phyloP scores from a whole-genome alignment of 2,888 invertebrate species.

The Plebejus anna region DNA sequence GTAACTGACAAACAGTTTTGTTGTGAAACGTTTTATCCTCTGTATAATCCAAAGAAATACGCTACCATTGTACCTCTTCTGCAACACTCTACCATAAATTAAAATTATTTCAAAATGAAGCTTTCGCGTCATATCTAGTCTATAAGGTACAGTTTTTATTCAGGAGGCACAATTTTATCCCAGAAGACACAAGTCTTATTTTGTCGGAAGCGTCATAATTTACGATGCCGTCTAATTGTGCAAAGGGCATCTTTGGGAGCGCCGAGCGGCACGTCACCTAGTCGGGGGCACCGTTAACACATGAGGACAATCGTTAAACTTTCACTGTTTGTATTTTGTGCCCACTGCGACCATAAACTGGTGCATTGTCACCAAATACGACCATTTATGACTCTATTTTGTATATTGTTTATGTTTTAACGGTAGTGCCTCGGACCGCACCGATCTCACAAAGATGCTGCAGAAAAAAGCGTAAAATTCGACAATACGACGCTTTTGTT shows the following conservation, averaged over 20 bases:
- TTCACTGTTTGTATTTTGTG: conserved; percentile 74
- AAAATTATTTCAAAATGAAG: background rate
- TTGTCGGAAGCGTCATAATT: background rate
- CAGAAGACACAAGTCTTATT: background rate
- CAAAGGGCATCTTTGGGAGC: conserved; percentile 55
- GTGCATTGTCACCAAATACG: conserved; percentile 50
- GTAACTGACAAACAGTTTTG: background rate
- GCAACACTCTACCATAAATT: background rate
- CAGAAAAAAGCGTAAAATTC: conserved; percentile 62
- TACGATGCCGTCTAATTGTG: conserved; percentile 38
- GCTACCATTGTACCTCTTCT: too few relatives aligned
- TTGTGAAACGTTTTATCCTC: background rate
- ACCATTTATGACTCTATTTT: conserved; percentile 50
- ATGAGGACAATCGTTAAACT: conserved; percentile 61
- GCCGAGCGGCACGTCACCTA: conserved; percentile 50
- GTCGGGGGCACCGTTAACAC: conserved; percentile 67
- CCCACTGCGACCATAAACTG: conserved; percentile 58
- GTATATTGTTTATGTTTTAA: conserved; percentile 67
- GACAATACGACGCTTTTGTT: conserved; percentile 56
- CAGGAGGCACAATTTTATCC: background rate
- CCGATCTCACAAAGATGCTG: conserved; percentile 55
- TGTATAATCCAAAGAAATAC: background rate
- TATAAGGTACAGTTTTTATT: too few relatives aligned
- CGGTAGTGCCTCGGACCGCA: conserved; percentile 60
- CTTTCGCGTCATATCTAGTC: too few relatives aligned